Percentiles rank a stretch among this genome's conserved stretches.
phyloP scores from a whole-genome alignment of 1,140 invertebrate species.

The Zaprionus gabonicus region DNA sequence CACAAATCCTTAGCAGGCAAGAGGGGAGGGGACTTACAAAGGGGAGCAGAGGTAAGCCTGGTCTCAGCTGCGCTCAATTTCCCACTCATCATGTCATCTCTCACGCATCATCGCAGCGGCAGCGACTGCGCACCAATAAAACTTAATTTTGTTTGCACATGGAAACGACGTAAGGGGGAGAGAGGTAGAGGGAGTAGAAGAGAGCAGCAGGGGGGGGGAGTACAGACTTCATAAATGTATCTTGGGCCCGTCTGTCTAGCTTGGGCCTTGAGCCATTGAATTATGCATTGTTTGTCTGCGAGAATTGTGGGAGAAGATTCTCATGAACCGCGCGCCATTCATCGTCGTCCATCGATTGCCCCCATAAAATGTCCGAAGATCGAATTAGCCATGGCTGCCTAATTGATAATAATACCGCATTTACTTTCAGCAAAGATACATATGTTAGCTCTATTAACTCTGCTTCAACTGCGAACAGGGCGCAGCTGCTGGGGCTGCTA shows the following conservation, averaged over 20 bases:
- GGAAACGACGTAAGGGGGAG: neutral
- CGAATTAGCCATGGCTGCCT: conserved; percentile 64
- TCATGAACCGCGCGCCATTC: conserved; percentile 73
- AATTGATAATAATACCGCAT: conserved; percentile 78
- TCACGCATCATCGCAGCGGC: conserved; percentile 59
- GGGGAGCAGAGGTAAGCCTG: neutral
- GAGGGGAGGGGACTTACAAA: too few species aligned
- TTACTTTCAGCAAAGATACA: conserved; percentile 41
- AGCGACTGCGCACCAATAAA: conserved; percentile 70
- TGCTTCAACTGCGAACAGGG: conserved; percentile 37
- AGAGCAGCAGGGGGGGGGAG: neutral
- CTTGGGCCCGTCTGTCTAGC: neutral
- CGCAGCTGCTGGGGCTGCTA: neutral
- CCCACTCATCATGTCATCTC: conserved; percentile 54
- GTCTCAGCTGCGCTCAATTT: conserved; percentile 53
- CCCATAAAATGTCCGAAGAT: conserved; percentile 21
- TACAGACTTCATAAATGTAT: conserved; percentile 26
- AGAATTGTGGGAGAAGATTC: conserved; percentile 69
- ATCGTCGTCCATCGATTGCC: conserved; percentile 35
- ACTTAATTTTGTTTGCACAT: conserved; percentile 81
- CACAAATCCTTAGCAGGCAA: conserved; percentile 8
- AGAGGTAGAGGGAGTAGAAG: neutral
- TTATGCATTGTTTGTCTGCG: conserved; percentile 69
- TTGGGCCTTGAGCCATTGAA: conserved; percentile 66
- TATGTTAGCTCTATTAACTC: conserved; percentile 54